These are phyloP conservation scores for Lithophane leautieri DNA, from an alignment of 2,888 invertebrate genomes.

Conservation along the genomic window DNA sequence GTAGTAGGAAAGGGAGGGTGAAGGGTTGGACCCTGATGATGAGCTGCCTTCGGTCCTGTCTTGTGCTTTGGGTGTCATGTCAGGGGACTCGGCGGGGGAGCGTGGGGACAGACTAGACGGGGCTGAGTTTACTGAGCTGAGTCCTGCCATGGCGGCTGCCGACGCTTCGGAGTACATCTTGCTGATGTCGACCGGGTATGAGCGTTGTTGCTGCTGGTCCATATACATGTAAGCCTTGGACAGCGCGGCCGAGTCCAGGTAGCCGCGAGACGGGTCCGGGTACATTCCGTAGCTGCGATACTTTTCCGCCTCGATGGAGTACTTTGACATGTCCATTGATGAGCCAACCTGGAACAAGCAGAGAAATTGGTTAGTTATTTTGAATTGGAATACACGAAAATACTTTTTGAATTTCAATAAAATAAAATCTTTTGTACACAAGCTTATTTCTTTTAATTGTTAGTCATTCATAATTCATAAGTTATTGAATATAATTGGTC, in stretches of 20 bases:
- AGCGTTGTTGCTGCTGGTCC: constrained; percentile 91
- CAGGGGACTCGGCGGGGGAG: constrained; percentile 90
- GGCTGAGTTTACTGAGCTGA: constrained; percentile 85
- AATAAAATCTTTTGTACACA: neutral
- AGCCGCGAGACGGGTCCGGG: constrained; percentile 93
- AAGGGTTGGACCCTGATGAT: constrained; percentile 92
- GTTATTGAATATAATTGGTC: neutral
- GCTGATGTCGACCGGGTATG: constrained; percentile 92
- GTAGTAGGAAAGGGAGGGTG: constrained; percentile 91
- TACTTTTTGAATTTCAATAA: neutral
- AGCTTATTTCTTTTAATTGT: too few species aligned
- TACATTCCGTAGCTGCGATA: constrained; percentile 95
- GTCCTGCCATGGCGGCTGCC: constrained; percentile 90
- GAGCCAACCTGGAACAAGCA: constrained; percentile 92
- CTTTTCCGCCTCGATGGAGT: constrained; percentile 94
- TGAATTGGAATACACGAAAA: neutral
- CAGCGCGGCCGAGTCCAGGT: constrained; percentile 93
- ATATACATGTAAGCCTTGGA: constrained; percentile 95
- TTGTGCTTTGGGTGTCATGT: constrained; percentile 87
- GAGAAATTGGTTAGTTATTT: constrained; percentile 26
- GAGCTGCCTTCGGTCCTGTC: constrained; percentile 90
- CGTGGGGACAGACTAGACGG: constrained; percentile 87
- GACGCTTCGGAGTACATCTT: constrained; percentile 92
- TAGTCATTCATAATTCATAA: too few species aligned
- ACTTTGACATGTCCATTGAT: constrained; percentile 94